These are phyloP conservation scores for Lycopodina hypogea DNA, from an alignment of 37 sponge, comb jelly and placozoan species.

Conservation along the genomic window DNA sequence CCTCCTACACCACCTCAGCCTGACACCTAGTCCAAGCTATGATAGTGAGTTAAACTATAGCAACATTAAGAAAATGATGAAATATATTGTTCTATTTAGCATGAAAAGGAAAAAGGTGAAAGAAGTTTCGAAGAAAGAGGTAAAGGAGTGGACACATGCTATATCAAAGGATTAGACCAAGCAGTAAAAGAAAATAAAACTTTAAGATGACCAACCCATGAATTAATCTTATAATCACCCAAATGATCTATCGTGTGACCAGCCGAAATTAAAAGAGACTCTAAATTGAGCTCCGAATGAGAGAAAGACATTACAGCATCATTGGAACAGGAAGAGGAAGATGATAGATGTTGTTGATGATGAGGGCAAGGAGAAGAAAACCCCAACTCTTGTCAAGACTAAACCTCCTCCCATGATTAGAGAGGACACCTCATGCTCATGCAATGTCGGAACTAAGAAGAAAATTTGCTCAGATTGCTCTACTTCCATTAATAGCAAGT, in stretches of 20 bases:
- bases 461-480: too few relatives aligned
- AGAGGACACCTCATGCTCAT: too few relatives aligned
- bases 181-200: background rate
- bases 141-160: constrained; percentile 3
- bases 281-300: too few relatives aligned
- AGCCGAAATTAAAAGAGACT: too few relatives aligned
- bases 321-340: constrained; percentile 7
- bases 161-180: background rate
- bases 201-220: background rate
- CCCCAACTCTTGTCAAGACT: background rate
- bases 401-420: too few relatives aligned
- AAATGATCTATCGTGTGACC: too few relatives aligned
- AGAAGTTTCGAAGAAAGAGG: too few relatives aligned
- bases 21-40: background rate
- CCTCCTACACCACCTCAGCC: constrained; percentile 3
- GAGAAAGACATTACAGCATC: background rate
- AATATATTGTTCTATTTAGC: too few relatives aligned
- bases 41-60: background rate
- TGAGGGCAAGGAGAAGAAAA: constrained; percentile 9
- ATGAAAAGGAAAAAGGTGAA: background rate
- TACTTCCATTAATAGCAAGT: too few relatives aligned
- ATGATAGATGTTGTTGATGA: too few relatives aligned
- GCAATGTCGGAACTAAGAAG: too few relatives aligned
- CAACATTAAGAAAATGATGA: too few relatives aligned
- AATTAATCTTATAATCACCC: background rate